Percentiles rank a stretch among this genome's conserved stretches.
phyloP scores from a whole-genome alignment of 2,113 vertebrate species.

The Alouatta palliata region DNA sequence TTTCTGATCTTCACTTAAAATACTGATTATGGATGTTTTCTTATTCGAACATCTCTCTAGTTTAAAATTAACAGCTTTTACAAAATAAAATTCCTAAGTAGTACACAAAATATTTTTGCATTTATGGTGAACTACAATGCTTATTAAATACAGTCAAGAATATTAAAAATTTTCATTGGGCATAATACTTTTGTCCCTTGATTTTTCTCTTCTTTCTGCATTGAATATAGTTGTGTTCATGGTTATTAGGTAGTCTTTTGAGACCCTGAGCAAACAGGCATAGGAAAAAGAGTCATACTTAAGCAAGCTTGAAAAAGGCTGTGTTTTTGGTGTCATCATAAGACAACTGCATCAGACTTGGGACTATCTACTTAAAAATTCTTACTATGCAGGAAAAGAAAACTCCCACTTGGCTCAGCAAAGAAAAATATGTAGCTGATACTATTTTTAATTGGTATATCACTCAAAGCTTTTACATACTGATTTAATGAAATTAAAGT shows the following conservation, averaged over 20 bases:
- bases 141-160: neutral
- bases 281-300: neutral
- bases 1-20: neutral
- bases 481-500: neutral
- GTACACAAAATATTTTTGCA: neutral
- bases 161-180: neutral
- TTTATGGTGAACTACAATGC: neutral
- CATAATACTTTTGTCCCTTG: neutral
- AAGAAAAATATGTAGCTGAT: neutral
- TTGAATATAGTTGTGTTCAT: neutral
- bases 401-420: neutral
- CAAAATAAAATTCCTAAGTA: neutral
- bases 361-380: neutral
- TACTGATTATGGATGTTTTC: neutral
- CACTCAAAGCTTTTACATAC: neutral
- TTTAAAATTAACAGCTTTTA: neutral
- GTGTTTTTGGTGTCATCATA: neutral
- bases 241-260: neutral
- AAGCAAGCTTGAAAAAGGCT: neutral
- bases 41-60: neutral
- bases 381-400: neutral
- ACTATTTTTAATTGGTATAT: neutral
- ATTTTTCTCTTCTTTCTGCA: neutral
- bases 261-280: neutral
- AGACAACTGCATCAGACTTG: neutral